phyloP scores from a whole-genome alignment of 35 echinoderm and acorn worm species.

The Strongylocentrotus purpuratus region DNA sequence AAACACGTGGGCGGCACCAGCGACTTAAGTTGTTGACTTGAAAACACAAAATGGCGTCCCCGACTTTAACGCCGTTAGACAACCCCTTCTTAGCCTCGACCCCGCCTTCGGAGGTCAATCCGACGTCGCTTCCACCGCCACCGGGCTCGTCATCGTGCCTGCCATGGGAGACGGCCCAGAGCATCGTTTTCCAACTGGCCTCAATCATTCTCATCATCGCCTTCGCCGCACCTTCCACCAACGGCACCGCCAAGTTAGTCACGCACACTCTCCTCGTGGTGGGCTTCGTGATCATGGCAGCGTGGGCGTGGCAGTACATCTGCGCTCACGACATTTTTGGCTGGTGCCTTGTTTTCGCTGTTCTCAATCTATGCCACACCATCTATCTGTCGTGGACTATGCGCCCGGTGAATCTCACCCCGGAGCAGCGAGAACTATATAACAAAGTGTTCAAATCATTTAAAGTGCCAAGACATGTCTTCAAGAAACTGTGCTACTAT shows the following conservation, averaged over 20 bases:
- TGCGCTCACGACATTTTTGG: conserved; percentile 85
- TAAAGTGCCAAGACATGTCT: conserved; percentile 62
- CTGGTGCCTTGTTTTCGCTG: conserved; percentile 74
- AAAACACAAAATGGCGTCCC: not conserved
- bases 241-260: conserved; percentile 54
- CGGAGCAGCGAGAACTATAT: conserved; percentile 84
- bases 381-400: conserved; percentile 61
- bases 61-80: not conserved
- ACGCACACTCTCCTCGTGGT: conserved; percentile 54
- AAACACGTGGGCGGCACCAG: not conserved
- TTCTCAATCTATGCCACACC: conserved; percentile 69
- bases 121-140: not conserved
- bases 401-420: conserved; percentile 71
- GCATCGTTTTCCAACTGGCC: conserved; percentile 69
- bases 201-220: conserved; percentile 51
- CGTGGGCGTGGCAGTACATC: conserved; percentile 75
- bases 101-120: not conserved
- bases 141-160: conserved; percentile 24
- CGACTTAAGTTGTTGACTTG: not conserved
- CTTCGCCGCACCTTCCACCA: conserved; percentile 56
- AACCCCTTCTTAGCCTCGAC: not conserved
- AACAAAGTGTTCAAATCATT: conserved; percentile 85
- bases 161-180: conserved; percentile 60
- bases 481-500: conserved; percentile 65
- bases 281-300: conserved; percentile 58